These are phyloP conservation scores for Proteles cristata DNA, from an alignment of 2,113 vertebrate species.

Conservation along the genomic window DNA sequence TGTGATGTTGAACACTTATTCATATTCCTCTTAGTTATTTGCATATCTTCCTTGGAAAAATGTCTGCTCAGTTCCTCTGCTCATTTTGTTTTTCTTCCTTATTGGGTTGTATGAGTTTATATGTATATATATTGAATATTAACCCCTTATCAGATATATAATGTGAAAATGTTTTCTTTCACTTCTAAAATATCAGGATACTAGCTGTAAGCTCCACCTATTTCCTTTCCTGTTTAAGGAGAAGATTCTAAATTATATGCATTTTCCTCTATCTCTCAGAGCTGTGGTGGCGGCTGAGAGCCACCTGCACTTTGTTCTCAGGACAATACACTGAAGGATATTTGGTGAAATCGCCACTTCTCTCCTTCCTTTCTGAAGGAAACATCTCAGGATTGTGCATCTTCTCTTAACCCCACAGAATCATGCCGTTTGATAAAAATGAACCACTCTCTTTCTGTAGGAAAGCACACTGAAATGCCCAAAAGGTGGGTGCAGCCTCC, in stretches of 20 bases:
- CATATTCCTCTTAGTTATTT: neutral
- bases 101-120: neutral
- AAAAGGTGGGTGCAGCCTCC: neutral
- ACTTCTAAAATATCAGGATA: neutral
- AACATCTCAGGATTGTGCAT: neutral
- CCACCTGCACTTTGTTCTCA: neutral
- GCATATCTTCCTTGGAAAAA: neutral
- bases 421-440: neutral
- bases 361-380: neutral
- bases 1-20: neutral
- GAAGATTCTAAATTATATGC: neutral
- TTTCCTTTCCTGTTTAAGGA: neutral
- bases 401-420: neutral
- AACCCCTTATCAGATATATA: neutral
- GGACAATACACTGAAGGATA: neutral
- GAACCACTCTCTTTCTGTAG: neutral
- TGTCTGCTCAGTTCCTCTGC: neutral
- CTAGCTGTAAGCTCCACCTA: neutral
- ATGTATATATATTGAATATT: neutral
- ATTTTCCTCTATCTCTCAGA: neutral
- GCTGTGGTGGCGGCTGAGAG: neutral
- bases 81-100: neutral
- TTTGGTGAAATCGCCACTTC: neutral
- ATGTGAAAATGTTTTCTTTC: neutral
- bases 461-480: neutral